Base-by-base conservation (phyloP, 2,113 vertebrate species). In the Corythornis madagascariensis region DNA sequence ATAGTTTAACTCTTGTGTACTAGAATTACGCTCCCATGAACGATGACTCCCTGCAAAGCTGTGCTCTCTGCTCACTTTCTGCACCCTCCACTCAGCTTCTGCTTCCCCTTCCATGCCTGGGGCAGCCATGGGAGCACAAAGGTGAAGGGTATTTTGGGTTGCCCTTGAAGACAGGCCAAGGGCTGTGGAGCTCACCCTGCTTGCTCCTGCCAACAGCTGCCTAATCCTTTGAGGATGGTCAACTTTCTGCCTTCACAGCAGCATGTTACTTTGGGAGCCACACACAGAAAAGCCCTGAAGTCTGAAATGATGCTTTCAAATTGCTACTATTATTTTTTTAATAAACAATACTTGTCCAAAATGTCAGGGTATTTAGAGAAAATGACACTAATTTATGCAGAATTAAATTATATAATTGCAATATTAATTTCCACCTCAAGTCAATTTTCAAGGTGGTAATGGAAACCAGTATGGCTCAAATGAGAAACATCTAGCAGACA, bases 361-460 rank as follows among this genome's bases (percentile, higher is more conserved):
- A 81, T 15, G 75, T 52, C 82, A 89, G 73, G 8, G 43, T 43
- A 47, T 75, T 88, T 77, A 96, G 73, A 73, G 47, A 94, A 95
- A 91, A 89, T 86, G 55, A 69, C 75, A 96, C 78, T 92, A 88
- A 96, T 92, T 88, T 88, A 82, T 86, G 60, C 87, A 89, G 15
- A 82, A 78, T 29, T 83, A 91, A 96, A 86, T 83, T 10, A 80
- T 56, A 56, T 83, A 95, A 96, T 78, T 95, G 91, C 18, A 90
- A 69, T 83, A 95, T 85, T 94, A 55, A 86, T 94, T 95, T 96
- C 76, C 33, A 96, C 79, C 91, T 93, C 67, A 78, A 94, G 59
- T 89, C 75, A 82, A 42, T 96, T 96, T 96, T 90, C 86, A 83
- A 73, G 88, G 89, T 88, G 78, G 70, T 70, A 95, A 92, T 45